These are phyloP conservation scores for Papilio demoleus DNA, from an alignment of 2,888 invertebrate genomes.

Conservation along the genomic window DNA sequence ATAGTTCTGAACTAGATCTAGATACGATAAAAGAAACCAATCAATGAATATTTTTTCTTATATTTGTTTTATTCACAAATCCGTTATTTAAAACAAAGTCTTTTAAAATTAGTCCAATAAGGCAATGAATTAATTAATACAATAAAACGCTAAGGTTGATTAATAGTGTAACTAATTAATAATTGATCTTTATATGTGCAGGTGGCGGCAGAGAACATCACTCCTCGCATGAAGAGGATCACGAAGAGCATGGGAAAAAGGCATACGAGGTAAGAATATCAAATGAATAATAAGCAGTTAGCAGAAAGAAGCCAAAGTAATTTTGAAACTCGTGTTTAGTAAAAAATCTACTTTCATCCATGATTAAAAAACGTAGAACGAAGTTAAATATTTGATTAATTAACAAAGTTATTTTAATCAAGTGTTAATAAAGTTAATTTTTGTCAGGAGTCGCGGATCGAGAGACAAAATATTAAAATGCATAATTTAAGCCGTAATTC, in stretches of 20 bases:
- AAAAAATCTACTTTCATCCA: too few species aligned
- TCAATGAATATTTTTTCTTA: background rate
- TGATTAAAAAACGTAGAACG: background rate
- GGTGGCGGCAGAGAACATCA: conserved; percentile 84
- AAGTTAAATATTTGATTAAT: background rate
- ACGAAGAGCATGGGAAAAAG: conserved; percentile 86
- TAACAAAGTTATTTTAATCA: background rate
- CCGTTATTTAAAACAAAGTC: too few species aligned
- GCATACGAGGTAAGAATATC: conserved; percentile 82
- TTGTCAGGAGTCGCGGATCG: background rate
- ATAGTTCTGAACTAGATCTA: conserved; percentile 29
- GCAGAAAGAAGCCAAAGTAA: too few species aligned
- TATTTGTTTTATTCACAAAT: background rate
- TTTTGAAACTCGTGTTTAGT: too few species aligned
- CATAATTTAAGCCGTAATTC: conserved; percentile 36
- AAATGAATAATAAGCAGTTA: background rate
- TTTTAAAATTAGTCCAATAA: too few species aligned
- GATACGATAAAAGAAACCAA: conserved; percentile 3
- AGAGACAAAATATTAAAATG: conserved; percentile 35
- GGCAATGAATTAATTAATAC: too few species aligned
- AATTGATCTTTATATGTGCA: conserved; percentile 49
- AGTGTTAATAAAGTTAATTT: background rate
- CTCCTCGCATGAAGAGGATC: conserved; percentile 80
- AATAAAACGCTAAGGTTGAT: too few species aligned
- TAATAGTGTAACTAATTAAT: too few species aligned